A percentile compares a stretch with the other conserved stretches of the same genome.
These are phyloP conservation scores for Helleia helle DNA, from an alignment of 2,888 invertebrate species.

Conservation along the genomic window DNA sequence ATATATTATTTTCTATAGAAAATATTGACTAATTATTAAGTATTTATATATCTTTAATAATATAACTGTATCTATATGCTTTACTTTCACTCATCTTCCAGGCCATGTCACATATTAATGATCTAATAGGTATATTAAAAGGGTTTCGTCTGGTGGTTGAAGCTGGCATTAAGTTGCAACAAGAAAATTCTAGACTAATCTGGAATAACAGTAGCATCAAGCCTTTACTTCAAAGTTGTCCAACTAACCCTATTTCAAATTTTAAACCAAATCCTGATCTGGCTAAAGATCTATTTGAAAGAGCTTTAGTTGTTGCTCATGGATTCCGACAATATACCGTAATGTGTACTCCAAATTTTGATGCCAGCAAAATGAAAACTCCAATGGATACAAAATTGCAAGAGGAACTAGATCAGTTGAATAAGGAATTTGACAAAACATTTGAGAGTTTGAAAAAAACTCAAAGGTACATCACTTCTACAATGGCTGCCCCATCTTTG, in stretches of 20 bases:
- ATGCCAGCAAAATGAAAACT: conserved; percentile 28
- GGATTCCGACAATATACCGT: conserved; percentile 78
- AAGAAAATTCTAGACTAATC: conserved; percentile 71
- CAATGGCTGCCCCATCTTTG: conserved; percentile 18
- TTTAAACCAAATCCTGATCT: conserved; percentile 37
- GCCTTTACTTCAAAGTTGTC: conserved; percentile 43
- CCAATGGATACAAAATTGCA: conserved; percentile 44
- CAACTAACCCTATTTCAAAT: conserved; percentile 42
- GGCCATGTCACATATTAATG: conserved; percentile 76
- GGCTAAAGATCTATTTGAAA: conserved; percentile 67
- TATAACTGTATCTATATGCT: neutral
- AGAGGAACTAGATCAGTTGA: conserved; percentile 58
- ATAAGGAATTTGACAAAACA: conserved; percentile 56
- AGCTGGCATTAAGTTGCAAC: conserved; percentile 78
- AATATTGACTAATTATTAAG: too few species aligned
- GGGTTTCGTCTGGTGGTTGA: conserved; percentile 80
- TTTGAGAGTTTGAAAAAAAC: conserved; percentile 48
- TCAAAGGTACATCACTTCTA: conserved; percentile 23
- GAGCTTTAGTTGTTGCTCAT: conserved; percentile 79
- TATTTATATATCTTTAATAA: neutral
- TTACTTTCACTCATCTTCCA: conserved; percentile 32
- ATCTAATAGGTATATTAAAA: conserved; percentile 78
- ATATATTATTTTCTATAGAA: too few species aligned
- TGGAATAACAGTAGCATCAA: conserved; percentile 82
- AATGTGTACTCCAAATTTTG: conserved; percentile 46